Percentiles rank a stretch among this genome's conserved stretches.
Conservation (phyloP, 2,888 invertebrate genomes). For the Abscondita cerata region DNA sequence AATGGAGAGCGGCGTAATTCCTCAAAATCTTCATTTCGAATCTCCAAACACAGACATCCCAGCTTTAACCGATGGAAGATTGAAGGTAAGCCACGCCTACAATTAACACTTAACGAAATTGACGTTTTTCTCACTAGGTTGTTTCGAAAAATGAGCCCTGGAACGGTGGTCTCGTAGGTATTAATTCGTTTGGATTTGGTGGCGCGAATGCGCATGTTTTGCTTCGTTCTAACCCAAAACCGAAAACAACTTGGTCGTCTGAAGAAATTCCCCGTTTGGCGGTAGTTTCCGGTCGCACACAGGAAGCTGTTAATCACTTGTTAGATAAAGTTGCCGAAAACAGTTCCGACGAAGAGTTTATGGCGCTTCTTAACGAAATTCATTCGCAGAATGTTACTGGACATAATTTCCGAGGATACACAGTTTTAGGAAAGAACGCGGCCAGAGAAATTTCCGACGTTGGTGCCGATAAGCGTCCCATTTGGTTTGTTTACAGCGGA, state of each 20-base stretch:
- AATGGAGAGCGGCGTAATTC: slow-evolving; percentile 90
- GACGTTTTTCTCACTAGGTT: slow-evolving; percentile 61
- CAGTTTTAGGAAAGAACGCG: slow-evolving; percentile 68
- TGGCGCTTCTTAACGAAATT: slow-evolving; percentile 78
- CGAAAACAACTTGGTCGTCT: slow-evolving; percentile 65
- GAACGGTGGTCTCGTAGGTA: slow-evolving; percentile 89
- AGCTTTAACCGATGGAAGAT: slow-evolving; percentile 85
- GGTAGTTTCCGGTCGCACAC: slow-evolving; percentile 84
- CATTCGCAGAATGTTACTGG: slow-evolving; percentile 74
- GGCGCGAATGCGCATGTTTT: slow-evolving; percentile 95
- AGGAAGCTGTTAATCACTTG: slow-evolving; percentile 74
- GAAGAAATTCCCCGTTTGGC: slow-evolving; percentile 73
- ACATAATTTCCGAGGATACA: slow-evolving; percentile 84
- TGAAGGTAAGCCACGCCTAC: slow-evolving; percentile 65
- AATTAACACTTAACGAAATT: not conserved
- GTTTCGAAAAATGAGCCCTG: slow-evolving; percentile 83
- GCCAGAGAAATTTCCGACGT: slow-evolving; percentile 61
- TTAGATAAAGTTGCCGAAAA: slow-evolving; percentile 68
- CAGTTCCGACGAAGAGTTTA: slow-evolving; percentile 73
- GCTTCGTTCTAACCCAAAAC: slow-evolving; percentile 79
- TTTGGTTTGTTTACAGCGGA: slow-evolving; percentile 96
- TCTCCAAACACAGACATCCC: slow-evolving; percentile 90
- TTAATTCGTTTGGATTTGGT: slow-evolving; percentile 98
- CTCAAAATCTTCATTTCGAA: slow-evolving; percentile 89
- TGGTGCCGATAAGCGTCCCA: slow-evolving; percentile 71